Conservation (phyloP, 2,113 vertebrate genomes). For the Genyomyrus donnyi region DNA sequence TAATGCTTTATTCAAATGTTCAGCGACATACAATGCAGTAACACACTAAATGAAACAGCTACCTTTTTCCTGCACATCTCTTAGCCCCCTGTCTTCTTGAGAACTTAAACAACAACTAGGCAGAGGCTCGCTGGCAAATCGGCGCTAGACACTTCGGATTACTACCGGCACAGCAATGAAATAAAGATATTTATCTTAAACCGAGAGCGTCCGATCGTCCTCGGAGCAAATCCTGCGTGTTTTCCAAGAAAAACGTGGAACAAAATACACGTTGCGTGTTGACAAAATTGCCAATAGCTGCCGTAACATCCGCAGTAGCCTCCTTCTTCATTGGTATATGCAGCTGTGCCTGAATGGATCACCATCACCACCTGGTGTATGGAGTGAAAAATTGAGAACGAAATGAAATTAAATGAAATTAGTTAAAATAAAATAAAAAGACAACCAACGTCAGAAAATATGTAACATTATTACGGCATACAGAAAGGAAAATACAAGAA, state of each 20-base stretch:
- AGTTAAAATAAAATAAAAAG: neutral
- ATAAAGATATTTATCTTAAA: neutral
- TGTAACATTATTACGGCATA: neutral
- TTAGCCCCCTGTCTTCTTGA: constrained; percentile 6
- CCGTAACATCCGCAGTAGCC: constrained; percentile 33
- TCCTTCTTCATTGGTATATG: constrained; percentile 19
- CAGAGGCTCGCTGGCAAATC: neutral
- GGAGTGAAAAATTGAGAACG: neutral
- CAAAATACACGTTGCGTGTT: neutral
- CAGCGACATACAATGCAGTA: neutral
- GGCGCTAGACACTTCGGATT: neutral
- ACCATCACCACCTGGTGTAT: constrained; percentile 19
- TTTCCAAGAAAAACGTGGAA: neutral
- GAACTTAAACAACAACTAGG: constrained; percentile 9
- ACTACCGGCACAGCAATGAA: neutral
- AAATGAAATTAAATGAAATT: neutral
- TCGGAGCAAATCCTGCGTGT: neutral
- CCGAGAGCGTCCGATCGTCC: too few relatives aligned
- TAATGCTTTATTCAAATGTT: neutral
- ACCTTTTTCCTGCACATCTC: constrained; percentile 24
- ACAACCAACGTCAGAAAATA: neutral
- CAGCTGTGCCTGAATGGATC: neutral
- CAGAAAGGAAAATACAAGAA: neutral
- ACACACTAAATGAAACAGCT: neutral
- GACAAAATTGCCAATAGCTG: neutral